These are phyloP conservation scores for Hymenochirus boettgeri DNA, from an alignment of 2,113 vertebrate genomes.

Conservation along the genomic window DNA sequence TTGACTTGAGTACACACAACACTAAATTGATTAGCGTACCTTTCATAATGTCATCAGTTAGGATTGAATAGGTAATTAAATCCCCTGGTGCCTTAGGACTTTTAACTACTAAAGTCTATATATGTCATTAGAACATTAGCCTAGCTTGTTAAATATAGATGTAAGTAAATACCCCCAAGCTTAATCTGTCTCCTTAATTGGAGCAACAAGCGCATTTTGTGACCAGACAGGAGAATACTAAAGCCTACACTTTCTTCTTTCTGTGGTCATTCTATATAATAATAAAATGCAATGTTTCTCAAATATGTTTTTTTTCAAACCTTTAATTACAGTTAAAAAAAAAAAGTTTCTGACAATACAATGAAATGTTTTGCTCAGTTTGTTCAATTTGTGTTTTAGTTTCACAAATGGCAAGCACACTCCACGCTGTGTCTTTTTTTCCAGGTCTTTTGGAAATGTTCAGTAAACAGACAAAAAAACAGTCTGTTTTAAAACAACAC, in stretches of 20 bases:
- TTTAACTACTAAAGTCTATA: slow-evolving; percentile 21
- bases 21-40: slow-evolving; percentile 21
- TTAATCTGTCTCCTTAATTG: neutral
- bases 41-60: slow-evolving; percentile 36
- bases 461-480: neutral
- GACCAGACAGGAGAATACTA: neutral
- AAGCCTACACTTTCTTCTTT: no score
- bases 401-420: neutral
- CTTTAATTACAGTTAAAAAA: no score
- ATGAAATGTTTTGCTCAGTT: neutral
- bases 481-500: slow-evolving; percentile 17
- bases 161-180: neutral
- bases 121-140: neutral
- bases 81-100: slow-evolving; percentile 19
- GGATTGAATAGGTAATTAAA: slow-evolving; percentile 40
- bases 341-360: no score
- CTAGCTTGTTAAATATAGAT: slow-evolving; percentile 22
- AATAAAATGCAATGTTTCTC: no score
- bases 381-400: slow-evolving; percentile 16
- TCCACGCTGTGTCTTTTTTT: slow-evolving; percentile 8
- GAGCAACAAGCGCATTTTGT: neutral
- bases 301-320: no score
- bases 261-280: no score
- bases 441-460: neutral
- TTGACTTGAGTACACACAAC: slow-evolving; percentile 28